phyloP scores from a whole-genome alignment of 2,888 invertebrate genomes.

The Xestia sexstrigata region DNA sequence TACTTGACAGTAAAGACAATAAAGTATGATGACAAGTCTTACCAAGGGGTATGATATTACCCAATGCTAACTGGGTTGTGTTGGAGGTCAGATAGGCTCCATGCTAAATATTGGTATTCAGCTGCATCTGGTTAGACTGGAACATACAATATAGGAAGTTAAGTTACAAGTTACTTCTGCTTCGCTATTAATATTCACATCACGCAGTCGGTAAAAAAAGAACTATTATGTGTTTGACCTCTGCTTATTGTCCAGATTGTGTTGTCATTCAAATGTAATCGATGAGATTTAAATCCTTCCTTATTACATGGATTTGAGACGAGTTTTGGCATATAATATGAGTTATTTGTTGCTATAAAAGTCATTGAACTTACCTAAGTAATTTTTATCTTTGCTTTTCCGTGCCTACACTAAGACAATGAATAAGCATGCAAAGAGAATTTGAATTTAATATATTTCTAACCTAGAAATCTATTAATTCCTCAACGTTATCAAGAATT shows the following conservation, averaged over 20 bases:
- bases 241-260: neutral
- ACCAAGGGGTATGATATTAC: neutral
- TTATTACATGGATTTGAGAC: constrained; percentile 3
- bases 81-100: neutral
- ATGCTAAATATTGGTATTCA: neutral
- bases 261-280: constrained; percentile 31
- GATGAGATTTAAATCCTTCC: constrained; percentile 38
- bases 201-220: constrained; percentile 30
- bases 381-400: neutral
- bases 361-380: neutral
- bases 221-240: constrained; percentile 51
- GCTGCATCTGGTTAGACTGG: neutral
- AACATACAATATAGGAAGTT: constrained; percentile 10
- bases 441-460: neutral
- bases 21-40: neutral
- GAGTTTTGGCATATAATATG: constrained; percentile 1
- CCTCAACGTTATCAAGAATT: neutral
- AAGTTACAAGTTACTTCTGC: neutral
- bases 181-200: constrained; percentile 29
- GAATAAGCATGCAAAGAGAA: neutral
- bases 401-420: neutral
- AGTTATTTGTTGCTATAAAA: constrained; percentile 2
- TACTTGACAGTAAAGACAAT: neutral
- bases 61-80: neutral
- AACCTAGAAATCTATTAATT: neutral